Evolutionary conservation across 2,888 invertebrate species (phyloP).

Genomic region (Creontiades dilutus): DNA sequence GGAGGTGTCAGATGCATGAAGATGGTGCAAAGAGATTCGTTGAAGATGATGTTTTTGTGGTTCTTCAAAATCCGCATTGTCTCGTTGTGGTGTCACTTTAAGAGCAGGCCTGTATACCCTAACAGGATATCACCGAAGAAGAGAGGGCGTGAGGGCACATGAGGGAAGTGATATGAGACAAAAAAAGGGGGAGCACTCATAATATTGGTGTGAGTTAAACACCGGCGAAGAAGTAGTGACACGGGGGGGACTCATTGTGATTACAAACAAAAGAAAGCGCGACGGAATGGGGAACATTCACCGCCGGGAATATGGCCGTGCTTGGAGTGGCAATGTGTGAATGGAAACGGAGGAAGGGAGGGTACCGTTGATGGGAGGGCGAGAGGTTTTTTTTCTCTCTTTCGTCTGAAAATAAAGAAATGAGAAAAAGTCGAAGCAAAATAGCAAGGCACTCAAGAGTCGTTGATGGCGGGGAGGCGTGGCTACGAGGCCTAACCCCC

Average conservation of each 20-base stretch:
- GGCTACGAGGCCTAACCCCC: constrained; percentile 41
- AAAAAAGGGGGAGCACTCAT: constrained; percentile 61
- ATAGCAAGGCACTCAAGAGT: constrained; percentile 58
- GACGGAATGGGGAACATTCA: constrained; percentile 45
- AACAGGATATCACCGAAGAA: constrained; percentile 49
- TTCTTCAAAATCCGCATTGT: constrained; percentile 49
- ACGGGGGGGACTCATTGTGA: constrained; percentile 51
- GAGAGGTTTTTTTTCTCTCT: neutral
- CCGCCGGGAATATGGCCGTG: constrained; percentile 59
- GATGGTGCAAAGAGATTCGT: constrained; percentile 43
- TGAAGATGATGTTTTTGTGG: constrained; percentile 45
- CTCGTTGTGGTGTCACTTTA: constrained; percentile 17
- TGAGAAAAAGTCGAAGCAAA: constrained; percentile 56
- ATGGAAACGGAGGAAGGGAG: constrained; percentile 2
- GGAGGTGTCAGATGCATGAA: constrained; percentile 22
- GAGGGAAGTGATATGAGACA: constrained; percentile 52
- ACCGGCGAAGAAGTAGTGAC: neutral
- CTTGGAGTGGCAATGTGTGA: constrained; percentile 62
- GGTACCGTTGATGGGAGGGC: constrained; percentile 39
- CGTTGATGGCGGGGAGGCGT: constrained; percentile 67
- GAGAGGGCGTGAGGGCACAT: constrained; percentile 51
- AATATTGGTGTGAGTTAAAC: constrained; percentile 62
- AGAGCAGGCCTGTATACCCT: neutral
- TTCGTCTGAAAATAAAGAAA: constrained; percentile 65
- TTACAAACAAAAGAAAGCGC: constrained; percentile 63